phyloP scores from a whole-genome alignment of 2,797 vertebrate species.

The Cephalopachus bancanus region DNA sequence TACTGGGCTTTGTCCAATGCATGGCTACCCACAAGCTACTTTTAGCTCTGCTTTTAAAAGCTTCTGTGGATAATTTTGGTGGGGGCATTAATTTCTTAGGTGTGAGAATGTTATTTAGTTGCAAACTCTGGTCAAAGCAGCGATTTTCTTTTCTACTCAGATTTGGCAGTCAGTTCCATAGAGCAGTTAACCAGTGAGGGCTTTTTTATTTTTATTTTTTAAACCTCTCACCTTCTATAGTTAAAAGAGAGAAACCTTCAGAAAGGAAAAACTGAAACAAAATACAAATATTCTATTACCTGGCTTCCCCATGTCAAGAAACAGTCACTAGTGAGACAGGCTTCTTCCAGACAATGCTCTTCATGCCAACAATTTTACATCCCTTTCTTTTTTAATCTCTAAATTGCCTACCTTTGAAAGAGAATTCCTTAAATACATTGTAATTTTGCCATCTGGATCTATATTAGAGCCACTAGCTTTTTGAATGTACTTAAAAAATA shows the following conservation, averaged over 20 bases:
- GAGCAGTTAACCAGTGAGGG: not conserved
- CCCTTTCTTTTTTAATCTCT: not conserved
- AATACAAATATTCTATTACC: not conserved
- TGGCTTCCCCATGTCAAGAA: not conserved
- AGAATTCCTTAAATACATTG: slow-evolving; percentile 49
- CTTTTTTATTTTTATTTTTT: not conserved
- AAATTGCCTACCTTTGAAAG: slow-evolving; percentile 16
- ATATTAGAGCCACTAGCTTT: slow-evolving; percentile 9
- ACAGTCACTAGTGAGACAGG: not conserved
- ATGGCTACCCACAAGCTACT: slow-evolving; percentile 26
- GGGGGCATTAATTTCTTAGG: slow-evolving; percentile 39
- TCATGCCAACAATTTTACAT: not conserved
- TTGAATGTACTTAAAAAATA: slow-evolving; percentile 49
- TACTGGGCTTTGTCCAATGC: slow-evolving; percentile 66
- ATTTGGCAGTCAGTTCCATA: not conserved
- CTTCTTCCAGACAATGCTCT: not conserved
- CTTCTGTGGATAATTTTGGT: slow-evolving; percentile 20
- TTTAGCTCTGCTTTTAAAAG: slow-evolving; percentile 68
- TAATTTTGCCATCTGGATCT: slow-evolving; percentile 42
- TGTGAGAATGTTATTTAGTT: slow-evolving; percentile 55
- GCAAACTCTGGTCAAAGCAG: slow-evolving; percentile 39
- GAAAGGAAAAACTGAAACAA: slow-evolving; percentile 13
- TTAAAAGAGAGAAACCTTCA: slow-evolving; percentile 55
- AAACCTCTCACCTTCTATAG: not conserved
- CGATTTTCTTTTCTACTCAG: slow-evolving; percentile 54